A percentile compares a stretch with the other conserved stretches of the same genome.
Conservation (phyloP, 2,797 vertebrate species). For the Muscicapa striata region DNA sequence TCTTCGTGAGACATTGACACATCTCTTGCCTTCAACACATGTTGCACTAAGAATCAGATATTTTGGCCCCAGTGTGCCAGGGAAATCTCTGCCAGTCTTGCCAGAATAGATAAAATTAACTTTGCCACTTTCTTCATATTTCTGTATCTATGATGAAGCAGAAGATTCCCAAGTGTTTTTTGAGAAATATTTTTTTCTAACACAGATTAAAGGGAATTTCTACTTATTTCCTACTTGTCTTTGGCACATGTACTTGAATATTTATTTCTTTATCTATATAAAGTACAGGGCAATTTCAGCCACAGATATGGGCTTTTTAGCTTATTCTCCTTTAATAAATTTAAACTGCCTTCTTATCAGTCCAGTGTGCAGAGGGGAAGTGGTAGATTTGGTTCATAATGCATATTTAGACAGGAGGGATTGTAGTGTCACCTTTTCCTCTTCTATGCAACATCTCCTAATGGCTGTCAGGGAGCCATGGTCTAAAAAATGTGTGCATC, state of each 20-base stretch:
- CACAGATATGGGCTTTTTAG: background rate
- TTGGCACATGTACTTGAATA: background rate
- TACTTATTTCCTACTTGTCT: background rate
- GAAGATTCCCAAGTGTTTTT: background rate
- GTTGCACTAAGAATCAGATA: background rate
- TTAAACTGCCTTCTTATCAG: background rate
- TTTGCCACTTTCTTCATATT: background rate
- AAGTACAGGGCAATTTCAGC: background rate
- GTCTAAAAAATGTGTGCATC: background rate
- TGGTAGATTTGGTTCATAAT: background rate
- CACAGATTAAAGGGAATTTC: accelerated
- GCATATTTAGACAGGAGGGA: background rate
- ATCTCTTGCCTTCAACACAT: background rate
- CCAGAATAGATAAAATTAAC: background rate
- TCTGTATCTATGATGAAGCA: background rate
- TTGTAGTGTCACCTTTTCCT: background rate
- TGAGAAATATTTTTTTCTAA: background rate
- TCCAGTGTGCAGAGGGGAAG: background rate
- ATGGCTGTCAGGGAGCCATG: background rate
- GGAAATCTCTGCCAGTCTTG: background rate
- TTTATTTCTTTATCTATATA: background rate
- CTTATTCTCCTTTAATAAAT: background rate
- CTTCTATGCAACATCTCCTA: background rate
- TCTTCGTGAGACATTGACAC: background rate
- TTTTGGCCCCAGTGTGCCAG: background rate